Conservation (phyloP, 2,888 invertebrate species). For the Colostygia pectinataria region DNA sequence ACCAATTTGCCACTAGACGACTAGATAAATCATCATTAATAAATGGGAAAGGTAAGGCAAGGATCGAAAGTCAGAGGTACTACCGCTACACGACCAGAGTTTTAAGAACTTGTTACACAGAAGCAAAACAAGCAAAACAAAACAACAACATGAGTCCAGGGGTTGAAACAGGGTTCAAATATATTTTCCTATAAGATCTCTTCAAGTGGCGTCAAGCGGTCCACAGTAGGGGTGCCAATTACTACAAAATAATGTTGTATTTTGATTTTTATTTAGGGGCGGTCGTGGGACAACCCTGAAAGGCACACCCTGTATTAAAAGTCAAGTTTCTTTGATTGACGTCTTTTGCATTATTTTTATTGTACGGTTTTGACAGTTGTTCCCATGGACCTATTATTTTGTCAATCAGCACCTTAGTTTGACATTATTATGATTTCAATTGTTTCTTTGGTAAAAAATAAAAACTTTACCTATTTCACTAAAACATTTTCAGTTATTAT, state of each 20-base stretch:
- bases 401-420: constrained; percentile 37
- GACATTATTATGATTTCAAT: constrained; percentile 18
- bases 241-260: constrained; percentile 77
- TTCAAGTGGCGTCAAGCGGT: constrained; percentile 74
- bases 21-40: too few relatives aligned
- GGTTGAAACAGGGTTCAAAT: constrained; percentile 55
- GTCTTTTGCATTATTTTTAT: constrained; percentile 65
- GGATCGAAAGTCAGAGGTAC: background rate
- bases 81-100: background rate
- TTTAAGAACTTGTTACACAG: constrained; percentile 41
- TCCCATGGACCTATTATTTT: constrained; percentile 42
- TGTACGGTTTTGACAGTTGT: constrained; percentile 69
- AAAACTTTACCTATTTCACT: too few relatives aligned
- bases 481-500: too few relatives aligned
- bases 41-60: too few relatives aligned
- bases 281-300: constrained; percentile 79
- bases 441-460: constrained; percentile 7
- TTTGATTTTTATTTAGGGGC: constrained; percentile 81
- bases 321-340: constrained; percentile 75
- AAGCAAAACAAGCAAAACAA: constrained; percentile 59
- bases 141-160: constrained; percentile 66
- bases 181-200: constrained; percentile 78
- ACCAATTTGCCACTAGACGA: too few relatives aligned
- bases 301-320: constrained; percentile 78
- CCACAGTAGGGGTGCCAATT: constrained; percentile 80